phyloP scores from a whole-genome alignment of 2,113 vertebrate species.

The Phalacrocorax brasilianus region DNA sequence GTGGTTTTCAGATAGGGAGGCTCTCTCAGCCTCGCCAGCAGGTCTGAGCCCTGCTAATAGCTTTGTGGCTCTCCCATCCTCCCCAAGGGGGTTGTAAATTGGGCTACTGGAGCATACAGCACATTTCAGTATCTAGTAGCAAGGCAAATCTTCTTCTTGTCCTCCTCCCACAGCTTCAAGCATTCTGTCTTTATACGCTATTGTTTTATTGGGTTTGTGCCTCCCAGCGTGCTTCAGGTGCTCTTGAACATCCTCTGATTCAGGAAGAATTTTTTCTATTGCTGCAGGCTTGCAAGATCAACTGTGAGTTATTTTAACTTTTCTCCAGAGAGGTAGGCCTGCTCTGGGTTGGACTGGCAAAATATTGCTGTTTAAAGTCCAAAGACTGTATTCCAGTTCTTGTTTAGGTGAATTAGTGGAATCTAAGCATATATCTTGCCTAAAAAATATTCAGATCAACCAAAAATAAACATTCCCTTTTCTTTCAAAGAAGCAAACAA shows the following conservation, averaged over 20 bases:
- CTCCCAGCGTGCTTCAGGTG: constrained; percentile 7
- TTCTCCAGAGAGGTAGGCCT: background rate
- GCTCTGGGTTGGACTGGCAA: background rate
- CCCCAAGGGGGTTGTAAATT: background rate
- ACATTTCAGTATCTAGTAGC: background rate
- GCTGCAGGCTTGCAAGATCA: constrained; percentile 15
- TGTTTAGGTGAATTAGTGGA: background rate
- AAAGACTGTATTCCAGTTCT: background rate
- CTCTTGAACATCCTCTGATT: background rate
- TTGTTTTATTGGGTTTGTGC: constrained; percentile 1
- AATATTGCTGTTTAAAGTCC: background rate
- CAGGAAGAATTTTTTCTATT: background rate
- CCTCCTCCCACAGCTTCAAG: background rate
- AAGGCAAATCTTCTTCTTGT: background rate
- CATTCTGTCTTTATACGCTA: background rate
- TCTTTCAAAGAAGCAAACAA: background rate
- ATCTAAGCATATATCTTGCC: background rate
- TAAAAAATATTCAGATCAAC: background rate
- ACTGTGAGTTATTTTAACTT: background rate
- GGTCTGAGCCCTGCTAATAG: background rate
- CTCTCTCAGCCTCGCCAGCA: background rate
- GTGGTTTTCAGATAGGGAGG: background rate
- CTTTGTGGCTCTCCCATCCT: background rate
- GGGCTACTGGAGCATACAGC: background rate
- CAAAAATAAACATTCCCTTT: background rate